phyloP scores from a whole-genome alignment of 2,888 invertebrate species.

The Syrphus vitripennis region DNA sequence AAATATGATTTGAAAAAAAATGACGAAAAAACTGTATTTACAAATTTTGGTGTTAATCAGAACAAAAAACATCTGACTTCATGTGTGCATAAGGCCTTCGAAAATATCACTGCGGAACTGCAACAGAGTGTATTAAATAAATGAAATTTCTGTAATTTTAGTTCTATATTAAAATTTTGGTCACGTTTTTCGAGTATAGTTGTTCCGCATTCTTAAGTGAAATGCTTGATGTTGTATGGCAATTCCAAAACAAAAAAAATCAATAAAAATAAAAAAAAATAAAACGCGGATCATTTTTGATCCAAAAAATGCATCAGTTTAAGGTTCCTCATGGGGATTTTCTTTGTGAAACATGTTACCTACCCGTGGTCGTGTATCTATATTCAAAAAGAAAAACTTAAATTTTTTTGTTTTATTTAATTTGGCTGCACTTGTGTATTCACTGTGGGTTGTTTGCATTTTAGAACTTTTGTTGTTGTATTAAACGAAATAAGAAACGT shows the following conservation, averaged over 20 bases:
- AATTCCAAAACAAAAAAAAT: not conserved
- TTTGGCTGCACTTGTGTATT: conserved; percentile 15
- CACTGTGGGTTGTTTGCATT: not conserved
- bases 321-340: not conserved
- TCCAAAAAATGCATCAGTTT: conserved; percentile 6
- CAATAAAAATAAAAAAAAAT: not conserved
- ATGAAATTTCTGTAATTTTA: not conserved
- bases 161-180: not conserved
- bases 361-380: no score
- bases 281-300: not conserved
- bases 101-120: not conserved
- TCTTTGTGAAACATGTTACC: not conserved
- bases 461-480: not conserved
- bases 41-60: no score
- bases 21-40: no score
- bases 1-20: no score
- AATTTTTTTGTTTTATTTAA: not conserved
- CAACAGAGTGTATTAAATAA: not conserved
- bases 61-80: not conserved
- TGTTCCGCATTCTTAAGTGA: conserved; percentile 7
- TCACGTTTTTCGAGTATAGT: not conserved
- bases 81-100: not conserved
- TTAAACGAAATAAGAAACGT: not conserved
- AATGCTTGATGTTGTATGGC: not conserved
- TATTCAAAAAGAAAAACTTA: not conserved